Conservation (phyloP, 2,113 vertebrate genomes). For the Oreochromis spilurus region DNA sequence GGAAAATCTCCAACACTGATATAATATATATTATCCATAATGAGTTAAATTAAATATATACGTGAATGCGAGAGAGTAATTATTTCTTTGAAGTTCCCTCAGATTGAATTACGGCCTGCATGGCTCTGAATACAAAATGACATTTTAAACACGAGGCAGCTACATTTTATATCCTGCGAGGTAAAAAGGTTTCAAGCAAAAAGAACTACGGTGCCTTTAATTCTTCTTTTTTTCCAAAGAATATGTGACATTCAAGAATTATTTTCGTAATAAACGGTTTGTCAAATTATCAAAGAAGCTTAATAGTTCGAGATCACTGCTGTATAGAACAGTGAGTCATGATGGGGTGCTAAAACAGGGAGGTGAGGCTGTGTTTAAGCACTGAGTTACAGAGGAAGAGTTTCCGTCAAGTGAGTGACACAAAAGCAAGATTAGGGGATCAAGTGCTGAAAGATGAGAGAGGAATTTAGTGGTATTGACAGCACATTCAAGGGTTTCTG, state of each 20-base stretch:
- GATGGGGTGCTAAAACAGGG: conserved; percentile 1
- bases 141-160: background rate
- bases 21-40: background rate
- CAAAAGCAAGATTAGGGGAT: conserved; percentile 62
- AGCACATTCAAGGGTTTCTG: conserved; percentile 47
- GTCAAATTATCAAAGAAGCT: background rate
- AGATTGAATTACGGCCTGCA: background rate
- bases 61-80: background rate
- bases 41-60: background rate
- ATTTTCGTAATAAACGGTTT: background rate
- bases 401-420: conserved; percentile 53
- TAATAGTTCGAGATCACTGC: background rate
- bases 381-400: conserved; percentile 35
- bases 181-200: background rate
- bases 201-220: background rate
- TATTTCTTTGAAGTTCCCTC: background rate
- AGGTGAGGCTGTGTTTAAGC: conserved; percentile 26
- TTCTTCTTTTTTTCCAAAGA: background rate
- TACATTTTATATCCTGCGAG: background rate
- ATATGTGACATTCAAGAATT: background rate
- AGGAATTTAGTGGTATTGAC: conserved; percentile 58
- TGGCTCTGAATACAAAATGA: background rate
- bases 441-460: conserved; percentile 52
- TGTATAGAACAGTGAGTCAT: background rate
- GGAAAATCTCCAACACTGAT: background rate